phyloP scores from a whole-genome alignment of 2,113 vertebrate species.

The Mustela nigripes region DNA sequence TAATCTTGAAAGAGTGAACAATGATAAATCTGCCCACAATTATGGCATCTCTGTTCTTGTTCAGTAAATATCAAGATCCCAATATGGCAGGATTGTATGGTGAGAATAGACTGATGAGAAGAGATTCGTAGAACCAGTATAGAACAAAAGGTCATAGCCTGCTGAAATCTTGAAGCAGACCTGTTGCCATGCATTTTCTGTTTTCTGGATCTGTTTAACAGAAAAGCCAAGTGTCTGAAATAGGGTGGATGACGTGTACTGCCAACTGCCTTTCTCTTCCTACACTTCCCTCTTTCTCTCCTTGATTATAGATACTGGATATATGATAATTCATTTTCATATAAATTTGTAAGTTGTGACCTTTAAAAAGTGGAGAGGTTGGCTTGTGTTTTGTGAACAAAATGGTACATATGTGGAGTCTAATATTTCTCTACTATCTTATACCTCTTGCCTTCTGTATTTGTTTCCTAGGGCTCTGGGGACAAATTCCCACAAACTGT shows the following conservation, averaged over 20 bases:
- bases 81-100: background rate
- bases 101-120: background rate
- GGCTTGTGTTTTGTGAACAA: background rate
- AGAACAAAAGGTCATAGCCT: background rate
- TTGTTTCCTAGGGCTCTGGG: background rate
- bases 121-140: constrained; percentile 54
- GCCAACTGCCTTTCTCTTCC: background rate
- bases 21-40: constrained; percentile 55
- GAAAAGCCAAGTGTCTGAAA: background rate
- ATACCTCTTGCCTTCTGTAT: background rate
- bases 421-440: background rate
- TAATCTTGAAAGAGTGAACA: constrained; percentile 71
- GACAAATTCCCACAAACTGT: background rate
- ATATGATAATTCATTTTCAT: background rate
- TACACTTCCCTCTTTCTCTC: background rate
- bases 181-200: background rate
- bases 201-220: background rate
- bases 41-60: constrained; percentile 51
- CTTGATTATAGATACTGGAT: background rate
- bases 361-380: background rate
- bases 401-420: background rate
- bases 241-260: background rate
- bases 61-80: constrained; percentile 42
- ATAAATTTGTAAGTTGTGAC: background rate
- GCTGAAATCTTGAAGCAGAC: background rate